phyloP scores from a whole-genome alignment of 1,140 invertebrate genomes.

The Drosophila sucinea region DNA sequence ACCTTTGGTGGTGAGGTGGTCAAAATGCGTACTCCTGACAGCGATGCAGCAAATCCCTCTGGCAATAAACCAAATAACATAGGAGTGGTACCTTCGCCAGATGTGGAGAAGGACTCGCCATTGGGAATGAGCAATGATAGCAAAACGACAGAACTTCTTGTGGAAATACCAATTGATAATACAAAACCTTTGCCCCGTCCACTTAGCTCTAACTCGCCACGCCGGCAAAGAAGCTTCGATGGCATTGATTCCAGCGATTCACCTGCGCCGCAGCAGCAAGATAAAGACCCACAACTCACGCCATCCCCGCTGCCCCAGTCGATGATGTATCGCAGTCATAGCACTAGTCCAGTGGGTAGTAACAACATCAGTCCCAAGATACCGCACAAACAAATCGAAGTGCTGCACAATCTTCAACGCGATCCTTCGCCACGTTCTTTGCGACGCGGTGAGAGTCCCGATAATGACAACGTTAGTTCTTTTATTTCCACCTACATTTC shows the following conservation, averaged over 20 bases:
- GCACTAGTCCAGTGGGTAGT: constrained; percentile 83
- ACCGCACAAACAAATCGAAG: constrained; percentile 86
- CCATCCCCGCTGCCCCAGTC: constrained; percentile 33
- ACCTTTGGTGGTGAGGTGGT: constrained; percentile 92
- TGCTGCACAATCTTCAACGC: constrained; percentile 86
- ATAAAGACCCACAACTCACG: constrained; percentile 11
- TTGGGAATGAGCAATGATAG: background rate
- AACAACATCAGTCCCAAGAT: constrained; percentile 83
- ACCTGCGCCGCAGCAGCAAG: constrained; percentile 25
- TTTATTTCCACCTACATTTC: background rate
- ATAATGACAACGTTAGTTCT: background rate
- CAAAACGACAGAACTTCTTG: constrained; percentile 48
- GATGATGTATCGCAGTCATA: constrained; percentile 38
- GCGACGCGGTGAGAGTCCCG: constrained; percentile 27
- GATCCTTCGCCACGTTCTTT: constrained; percentile 84
- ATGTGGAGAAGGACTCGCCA: background rate
- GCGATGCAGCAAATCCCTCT: constrained; percentile 84
- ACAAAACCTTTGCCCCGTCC: constrained; percentile 64
- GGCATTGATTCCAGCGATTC: background rate
- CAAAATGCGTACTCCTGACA: constrained; percentile 92
- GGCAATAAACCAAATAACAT: constrained; percentile 36
- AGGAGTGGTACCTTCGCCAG: background rate
- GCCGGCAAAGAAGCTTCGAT: constrained; percentile 4
- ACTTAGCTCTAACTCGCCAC: constrained; percentile 28
- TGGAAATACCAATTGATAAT: constrained; percentile 77